Evolutionary conservation across 2,113 vertebrate species (phyloP).

Genomic region (Thamnophis sirtalis): DNA sequence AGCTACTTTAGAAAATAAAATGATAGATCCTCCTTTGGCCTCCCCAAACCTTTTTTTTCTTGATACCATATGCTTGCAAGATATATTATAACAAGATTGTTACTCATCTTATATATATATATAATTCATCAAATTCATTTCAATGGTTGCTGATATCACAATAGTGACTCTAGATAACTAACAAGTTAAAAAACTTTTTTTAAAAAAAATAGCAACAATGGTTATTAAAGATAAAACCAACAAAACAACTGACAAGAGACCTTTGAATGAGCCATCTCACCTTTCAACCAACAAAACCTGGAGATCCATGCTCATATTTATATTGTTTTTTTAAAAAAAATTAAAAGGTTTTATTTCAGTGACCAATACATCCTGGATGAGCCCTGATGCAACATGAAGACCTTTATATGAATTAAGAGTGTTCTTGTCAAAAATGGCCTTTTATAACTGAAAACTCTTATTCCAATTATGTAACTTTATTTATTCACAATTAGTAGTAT

Average conservation of each 20-base stretch:
- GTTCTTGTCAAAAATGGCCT: background rate
- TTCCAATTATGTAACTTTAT: background rate
- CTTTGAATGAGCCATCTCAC: background rate
- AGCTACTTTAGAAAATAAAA: background rate
- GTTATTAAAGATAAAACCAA: background rate
- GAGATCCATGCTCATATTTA: background rate
- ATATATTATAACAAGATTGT: background rate
- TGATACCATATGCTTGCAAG: background rate
- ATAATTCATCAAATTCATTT: background rate
- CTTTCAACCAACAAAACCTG: background rate
- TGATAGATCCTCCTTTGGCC: background rate
- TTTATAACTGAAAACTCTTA: background rate
- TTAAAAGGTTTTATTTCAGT: background rate
- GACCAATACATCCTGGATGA: background rate
- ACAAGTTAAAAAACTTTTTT: background rate
- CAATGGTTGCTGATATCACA: background rate
- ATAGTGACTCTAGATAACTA: background rate
- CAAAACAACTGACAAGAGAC: background rate
- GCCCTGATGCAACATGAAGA: background rate
- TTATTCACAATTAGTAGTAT: background rate
- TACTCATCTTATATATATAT: background rate
- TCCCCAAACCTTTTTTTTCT: background rate
- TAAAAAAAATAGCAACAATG: background rate
- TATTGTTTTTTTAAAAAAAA: background rate
- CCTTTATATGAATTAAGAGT: too few relatives aligned